Percentiles rank a stretch among this genome's conserved stretches.
Evolutionary conservation across 2,797 vertebrate species (phyloP).

Genomic region (Lacerta viridis): DNA sequence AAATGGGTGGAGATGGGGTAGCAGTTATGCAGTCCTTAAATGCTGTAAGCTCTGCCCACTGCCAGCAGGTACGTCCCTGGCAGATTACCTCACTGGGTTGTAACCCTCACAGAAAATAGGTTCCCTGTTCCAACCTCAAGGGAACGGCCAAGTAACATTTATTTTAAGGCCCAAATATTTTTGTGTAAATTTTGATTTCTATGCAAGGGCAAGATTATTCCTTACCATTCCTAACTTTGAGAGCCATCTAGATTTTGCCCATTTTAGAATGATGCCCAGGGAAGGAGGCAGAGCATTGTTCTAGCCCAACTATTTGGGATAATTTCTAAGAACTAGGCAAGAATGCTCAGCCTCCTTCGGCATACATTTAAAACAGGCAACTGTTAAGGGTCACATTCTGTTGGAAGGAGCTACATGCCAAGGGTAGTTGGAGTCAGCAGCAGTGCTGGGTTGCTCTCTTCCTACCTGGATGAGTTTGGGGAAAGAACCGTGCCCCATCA

Average conservation of each 20-base stretch:
- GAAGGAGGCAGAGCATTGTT: not conserved
- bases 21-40: too few relatives aligned
- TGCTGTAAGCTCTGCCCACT: too few relatives aligned
- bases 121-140: not conserved
- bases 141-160: not conserved
- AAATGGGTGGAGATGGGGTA: too few relatives aligned
- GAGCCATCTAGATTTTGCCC: not conserved
- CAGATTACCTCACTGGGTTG: too few relatives aligned
- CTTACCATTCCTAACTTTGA: not conserved
- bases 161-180: not conserved
- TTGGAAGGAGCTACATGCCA: not conserved
- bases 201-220: not conserved
- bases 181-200: not conserved
- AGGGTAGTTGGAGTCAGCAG: not conserved
- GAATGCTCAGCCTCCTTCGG: not conserved
- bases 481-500: not conserved
- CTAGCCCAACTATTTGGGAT: too few relatives aligned
- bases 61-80: too few relatives aligned
- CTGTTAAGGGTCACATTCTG: not conserved
- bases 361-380: not conserved
- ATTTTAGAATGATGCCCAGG: not conserved
- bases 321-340: not conserved
- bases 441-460: not conserved
- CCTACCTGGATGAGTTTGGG: not conserved
- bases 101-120: too few relatives aligned